These are phyloP conservation scores for Neodon shergylaensis DNA, from an alignment of 2,113 vertebrate species.

Conservation along the genomic window DNA sequence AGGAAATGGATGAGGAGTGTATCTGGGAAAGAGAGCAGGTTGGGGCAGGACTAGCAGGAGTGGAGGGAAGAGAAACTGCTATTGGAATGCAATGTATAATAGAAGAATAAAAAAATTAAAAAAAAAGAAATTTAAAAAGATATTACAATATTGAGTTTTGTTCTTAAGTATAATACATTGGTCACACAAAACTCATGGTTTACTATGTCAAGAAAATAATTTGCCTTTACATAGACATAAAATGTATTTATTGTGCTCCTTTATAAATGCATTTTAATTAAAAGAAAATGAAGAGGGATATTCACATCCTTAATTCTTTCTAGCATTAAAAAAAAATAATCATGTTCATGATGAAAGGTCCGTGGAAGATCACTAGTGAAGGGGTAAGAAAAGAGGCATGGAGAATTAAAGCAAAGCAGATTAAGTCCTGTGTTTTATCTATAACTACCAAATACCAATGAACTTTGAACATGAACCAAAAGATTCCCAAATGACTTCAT, in stretches of 20 bases:
- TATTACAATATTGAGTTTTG: neutral
- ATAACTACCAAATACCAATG: too few species aligned
- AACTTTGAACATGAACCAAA: neutral
- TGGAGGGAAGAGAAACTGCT: neutral
- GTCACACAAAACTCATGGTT: neutral
- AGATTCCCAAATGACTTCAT: neutral
- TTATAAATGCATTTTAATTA: neutral
- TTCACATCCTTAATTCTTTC: neutral
- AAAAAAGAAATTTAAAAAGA: neutral
- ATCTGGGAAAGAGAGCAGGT: neutral
- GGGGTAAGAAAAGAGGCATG: neutral
- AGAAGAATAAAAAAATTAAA: neutral
- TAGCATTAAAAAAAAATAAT: neutral
- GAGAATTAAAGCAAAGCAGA: neutral
- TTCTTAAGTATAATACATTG: neutral
- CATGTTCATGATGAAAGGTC: neutral
- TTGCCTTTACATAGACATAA: neutral
- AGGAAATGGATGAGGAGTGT: neutral
- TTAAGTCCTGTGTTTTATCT: neutral
- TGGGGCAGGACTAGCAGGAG: too few species aligned
- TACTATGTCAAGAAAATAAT: neutral
- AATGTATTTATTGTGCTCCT: neutral
- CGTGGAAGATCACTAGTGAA: neutral
- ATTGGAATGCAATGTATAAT: neutral
- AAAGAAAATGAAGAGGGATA: neutral